These are phyloP conservation scores for Anhinga rufa DNA, from an alignment of 2,113 vertebrate species.

Conservation along the genomic window DNA sequence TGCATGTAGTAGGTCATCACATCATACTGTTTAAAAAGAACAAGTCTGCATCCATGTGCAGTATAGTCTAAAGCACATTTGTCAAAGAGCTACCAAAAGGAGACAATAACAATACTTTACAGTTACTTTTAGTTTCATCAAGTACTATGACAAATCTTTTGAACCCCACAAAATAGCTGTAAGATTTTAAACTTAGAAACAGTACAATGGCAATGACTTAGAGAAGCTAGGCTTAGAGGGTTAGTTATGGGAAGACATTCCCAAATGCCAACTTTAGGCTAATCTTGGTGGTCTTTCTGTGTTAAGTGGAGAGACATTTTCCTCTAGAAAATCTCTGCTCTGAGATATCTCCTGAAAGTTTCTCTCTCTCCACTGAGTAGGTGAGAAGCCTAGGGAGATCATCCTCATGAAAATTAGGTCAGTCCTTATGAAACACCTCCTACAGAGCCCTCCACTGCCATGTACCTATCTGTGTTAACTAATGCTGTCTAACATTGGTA, in stretches of 20 bases:
- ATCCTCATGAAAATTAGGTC: neutral
- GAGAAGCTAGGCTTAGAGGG: neutral
- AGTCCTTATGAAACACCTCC: neutral
- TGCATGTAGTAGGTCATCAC: neutral
- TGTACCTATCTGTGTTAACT: neutral
- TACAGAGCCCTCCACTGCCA: neutral
- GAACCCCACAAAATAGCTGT: neutral
- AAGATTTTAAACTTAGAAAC: neutral
- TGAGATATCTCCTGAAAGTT: neutral
- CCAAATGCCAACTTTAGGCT: neutral
- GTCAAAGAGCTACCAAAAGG: neutral
- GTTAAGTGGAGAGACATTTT: neutral
- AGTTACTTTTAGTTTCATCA: neutral
- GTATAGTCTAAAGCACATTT: neutral
- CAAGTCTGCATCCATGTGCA: neutral
- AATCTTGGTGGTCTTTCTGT: neutral
- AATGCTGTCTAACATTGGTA: neutral
- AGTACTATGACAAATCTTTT: neutral
- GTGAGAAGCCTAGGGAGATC: neutral
- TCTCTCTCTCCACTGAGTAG: neutral
- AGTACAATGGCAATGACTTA: neutral
- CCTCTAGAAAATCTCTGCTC: neutral
- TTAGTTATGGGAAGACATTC: neutral
- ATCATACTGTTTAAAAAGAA: neutral
- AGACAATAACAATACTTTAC: neutral